phyloP scores from a whole-genome alignment of 2,797 vertebrate genomes.

The Zonotrichia albicollis region DNA sequence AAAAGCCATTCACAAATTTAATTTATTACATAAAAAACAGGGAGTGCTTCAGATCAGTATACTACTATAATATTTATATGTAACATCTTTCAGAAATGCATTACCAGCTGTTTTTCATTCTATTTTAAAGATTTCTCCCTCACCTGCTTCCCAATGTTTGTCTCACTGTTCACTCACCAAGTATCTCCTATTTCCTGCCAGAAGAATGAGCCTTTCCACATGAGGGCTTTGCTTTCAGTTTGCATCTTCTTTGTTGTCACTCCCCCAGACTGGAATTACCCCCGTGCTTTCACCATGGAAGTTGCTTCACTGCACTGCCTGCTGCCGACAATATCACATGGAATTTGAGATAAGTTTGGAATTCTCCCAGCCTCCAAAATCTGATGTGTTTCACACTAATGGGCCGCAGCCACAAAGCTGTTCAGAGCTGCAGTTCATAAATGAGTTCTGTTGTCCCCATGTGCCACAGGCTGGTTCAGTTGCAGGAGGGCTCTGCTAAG shows the following conservation, averaged over 20 bases:
- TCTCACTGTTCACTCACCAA: not conserved
- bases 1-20: not conserved
- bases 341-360: not conserved
- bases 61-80: not conserved
- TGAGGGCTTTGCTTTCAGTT: not conserved
- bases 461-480: not conserved
- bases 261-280: not conserved
- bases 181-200: not conserved
- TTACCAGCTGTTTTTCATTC: not conserved
- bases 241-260: not conserved
- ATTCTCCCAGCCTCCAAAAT: not conserved
- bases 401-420: rapidly evolving
- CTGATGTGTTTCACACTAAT: not conserved
- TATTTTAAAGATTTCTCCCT: not conserved
- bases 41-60: not conserved
- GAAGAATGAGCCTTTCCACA: not conserved
- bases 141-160: not conserved
- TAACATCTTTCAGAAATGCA: not conserved
- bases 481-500: not conserved
- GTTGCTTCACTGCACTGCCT: not conserved
- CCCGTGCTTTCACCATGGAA: not conserved
- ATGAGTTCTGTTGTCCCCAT: not conserved
- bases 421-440: not conserved
- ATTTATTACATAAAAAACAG: not conserved
- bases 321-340: not conserved